Evolutionary conservation across 2,797 vertebrate genomes (phyloP), one percentile per base, ranked within the genome.

Genomic region (Pangasius macronema): DNA sequence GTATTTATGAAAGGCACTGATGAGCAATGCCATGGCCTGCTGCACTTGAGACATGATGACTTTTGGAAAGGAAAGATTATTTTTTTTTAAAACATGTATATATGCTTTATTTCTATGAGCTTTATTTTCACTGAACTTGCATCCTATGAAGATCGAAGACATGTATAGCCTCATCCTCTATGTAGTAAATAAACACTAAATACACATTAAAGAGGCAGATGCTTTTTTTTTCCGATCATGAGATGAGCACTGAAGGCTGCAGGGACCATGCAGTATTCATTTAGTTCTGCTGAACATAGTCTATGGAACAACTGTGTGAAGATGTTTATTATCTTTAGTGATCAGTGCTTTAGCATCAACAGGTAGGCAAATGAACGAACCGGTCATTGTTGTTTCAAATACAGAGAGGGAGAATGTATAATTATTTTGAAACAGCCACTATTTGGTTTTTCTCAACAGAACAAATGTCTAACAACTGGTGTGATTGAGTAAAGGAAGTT

Each of bases 1-100:
- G 13, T 93, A 91, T 8, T 91, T 68, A 0, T 91, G 2, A n/a
- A 95, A 95, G 53, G 9, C 0, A 2, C 0, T 0, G 0, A 91
- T 90, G 7, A 94, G 72, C 0, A 1, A 0, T 0, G 0, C 1
- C 73, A 94, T 89, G 11, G 10, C 86, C 0, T 0, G 0, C 0
- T 42, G 0, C 1, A 1, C 2, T 0, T 46, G 0, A 24, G 49
- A 14, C 87, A 86, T 90, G 33, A 49, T 86, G 57, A 13, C 73
- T 86, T 67, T 3, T 53, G 83, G 5, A 90, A 51, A 77, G 6
- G 22, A 49, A 59, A 42, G 18, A 53, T 73, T 27, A 8, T 51
- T 10, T 51, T 39, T 39, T 42, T 42, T 13, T 49, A 51, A 51
- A 51, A 51, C 5, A 65, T 33, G 33, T 70, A 33, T 24, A 72